phyloP scores from a whole-genome alignment of 2,113 vertebrate genomes.

The Dipodomys ordii region DNA sequence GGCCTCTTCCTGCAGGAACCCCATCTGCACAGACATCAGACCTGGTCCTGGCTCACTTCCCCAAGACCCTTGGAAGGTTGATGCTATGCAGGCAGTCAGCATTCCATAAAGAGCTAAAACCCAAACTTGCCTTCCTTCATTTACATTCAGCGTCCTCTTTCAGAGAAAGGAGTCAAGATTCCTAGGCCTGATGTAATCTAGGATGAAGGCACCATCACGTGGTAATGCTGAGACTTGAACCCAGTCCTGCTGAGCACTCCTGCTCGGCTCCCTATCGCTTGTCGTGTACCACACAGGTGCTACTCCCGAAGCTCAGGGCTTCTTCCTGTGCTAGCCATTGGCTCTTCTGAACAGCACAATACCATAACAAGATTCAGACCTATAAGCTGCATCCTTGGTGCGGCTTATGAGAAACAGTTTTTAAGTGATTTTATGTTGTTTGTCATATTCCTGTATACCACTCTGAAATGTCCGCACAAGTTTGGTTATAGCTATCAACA shows the following conservation, averaged over 20 bases:
- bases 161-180: background rate
- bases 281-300: fast-evolving
- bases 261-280: background rate
- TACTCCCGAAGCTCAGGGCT: too few species aligned
- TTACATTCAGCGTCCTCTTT: background rate
- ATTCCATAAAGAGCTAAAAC: background rate
- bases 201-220: fast-evolving
- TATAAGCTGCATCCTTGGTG: background rate
- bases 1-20: too few species aligned
- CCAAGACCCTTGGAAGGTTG: too few species aligned
- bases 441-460: background rate
- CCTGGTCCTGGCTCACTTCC: too few species aligned
- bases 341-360: background rate
- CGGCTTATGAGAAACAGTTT: background rate
- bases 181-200: background rate
- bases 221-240: background rate
- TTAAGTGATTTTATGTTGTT: background rate
- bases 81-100: fast-evolving
- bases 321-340: fast-evolving
- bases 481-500: background rate
- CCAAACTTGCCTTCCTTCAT: background rate
- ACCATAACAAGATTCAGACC: background rate
- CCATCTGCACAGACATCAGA: too few species aligned
- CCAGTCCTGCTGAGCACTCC: background rate
- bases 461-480: background rate